A percentile compares a stretch with the other conserved stretches of the same genome.
Evolutionary conservation across 2,113 vertebrate genomes (phyloP).

Genomic region (Tretioscincus oriximinensis): DNA sequence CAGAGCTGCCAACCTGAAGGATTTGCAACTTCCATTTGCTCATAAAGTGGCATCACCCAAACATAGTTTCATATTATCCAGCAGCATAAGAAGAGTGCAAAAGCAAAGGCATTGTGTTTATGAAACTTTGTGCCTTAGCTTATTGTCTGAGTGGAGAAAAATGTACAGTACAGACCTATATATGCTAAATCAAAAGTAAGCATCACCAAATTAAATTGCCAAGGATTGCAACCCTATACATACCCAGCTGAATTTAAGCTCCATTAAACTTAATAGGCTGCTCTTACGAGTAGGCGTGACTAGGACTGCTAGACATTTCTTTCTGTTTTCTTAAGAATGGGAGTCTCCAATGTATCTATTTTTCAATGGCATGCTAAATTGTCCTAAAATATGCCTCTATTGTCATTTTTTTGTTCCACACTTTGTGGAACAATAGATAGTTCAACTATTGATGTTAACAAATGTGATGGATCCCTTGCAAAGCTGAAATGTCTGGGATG

Average conservation of each 20-base stretch:
- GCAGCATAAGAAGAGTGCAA: not conserved
- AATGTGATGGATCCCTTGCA: not conserved
- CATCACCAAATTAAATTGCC: not conserved
- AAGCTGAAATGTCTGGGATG: too few species aligned
- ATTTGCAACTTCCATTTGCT: slow-evolving; percentile 33
- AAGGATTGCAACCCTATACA: not conserved
- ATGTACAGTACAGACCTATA: not conserved
- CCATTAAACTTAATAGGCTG: not conserved
- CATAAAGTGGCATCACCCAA: slow-evolving; percentile 9
- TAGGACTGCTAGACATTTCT: not conserved
- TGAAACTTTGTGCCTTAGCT: not conserved
- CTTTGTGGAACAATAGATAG: not conserved
- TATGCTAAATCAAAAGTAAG: not conserved
- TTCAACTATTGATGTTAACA: not conserved
- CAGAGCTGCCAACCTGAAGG: slow-evolving; percentile 19
- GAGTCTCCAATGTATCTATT: not conserved
- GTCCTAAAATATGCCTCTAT: not conserved
- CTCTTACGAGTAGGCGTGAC: not conserved
- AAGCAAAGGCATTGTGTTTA: not conserved
- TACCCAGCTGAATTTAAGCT: not conserved
- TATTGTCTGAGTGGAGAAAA: not conserved
- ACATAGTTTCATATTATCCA: not conserved
- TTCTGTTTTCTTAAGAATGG: not conserved
- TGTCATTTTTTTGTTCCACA: not conserved
- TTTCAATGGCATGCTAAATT: not conserved